Evolutionary conservation across 2,797 vertebrate species (phyloP), one percentile per base, ranked within the genome.

Genomic region (Gila robusta): DNA sequence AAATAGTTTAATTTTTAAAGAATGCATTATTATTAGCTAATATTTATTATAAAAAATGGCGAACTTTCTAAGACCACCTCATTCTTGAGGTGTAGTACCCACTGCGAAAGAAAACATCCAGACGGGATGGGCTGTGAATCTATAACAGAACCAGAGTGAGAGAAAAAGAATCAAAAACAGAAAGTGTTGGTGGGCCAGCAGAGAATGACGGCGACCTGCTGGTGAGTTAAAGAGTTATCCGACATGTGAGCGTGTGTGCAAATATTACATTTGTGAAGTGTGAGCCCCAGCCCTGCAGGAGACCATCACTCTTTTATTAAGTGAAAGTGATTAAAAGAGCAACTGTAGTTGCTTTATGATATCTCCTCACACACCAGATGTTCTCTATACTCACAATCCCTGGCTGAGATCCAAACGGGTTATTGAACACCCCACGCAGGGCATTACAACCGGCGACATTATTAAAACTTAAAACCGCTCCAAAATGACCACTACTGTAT

Each of bases 271-370:
- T 54, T 80, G 74, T 70, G 64, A 83, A 76, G 73, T 87, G 81
- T 44, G 73, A 80, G 78, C 82, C 52, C 73, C 67, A 64, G 67
- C 84, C 78, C 88, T 77, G 86, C 87, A 86, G 88, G 87, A 83
- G 81, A 78, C 59, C 87, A 87, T 88, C 79, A 72, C 79, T 79
- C 70, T 73, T 82, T 86, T 66, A 83, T 86, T 87, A 89, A 89
- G 74, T 84, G 81, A 86, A 77, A 71, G 87, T 86, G 87, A 91
- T 91, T 89, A 91, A 91, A 91, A 91, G 86, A 84, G 81, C 81
- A 88, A 86, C 84, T 67, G 84, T 39, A 35, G 79, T 56, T 23
- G 83, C 82, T 89, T 87, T 84, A 86, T 81, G 86, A 82, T 86
- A 87, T 72, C 71, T 84, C 59, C 81, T 91, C 87, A 87, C 85